Percentiles rank a stretch among this genome's conserved stretches.
Conservation (phyloP, 2,888 invertebrate genomes). For the Catocala nupta region DNA sequence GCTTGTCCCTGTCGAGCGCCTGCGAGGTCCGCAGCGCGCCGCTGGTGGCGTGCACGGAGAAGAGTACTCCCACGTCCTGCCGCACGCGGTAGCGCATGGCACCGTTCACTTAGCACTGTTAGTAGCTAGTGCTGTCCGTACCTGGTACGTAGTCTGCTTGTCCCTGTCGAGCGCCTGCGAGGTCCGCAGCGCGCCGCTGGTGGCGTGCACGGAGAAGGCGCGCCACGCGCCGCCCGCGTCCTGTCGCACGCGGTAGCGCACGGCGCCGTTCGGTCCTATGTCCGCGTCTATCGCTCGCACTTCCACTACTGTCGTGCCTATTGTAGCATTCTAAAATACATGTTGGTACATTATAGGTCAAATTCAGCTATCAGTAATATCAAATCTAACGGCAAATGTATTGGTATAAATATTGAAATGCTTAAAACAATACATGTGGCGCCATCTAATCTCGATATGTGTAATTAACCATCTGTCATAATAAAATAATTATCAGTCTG, state of each 20-base stretch:
- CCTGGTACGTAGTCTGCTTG: conserved; percentile 95
- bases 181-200: conserved; percentile 92
- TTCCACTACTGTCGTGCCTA: conserved; percentile 93
- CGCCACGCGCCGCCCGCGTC: conserved; percentile 94
- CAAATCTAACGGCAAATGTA: no score
- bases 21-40: conserved; percentile 92
- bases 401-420: no score
- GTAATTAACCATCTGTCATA: no score
- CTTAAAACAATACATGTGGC: no score
- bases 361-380: no score
- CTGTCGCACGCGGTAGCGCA: conserved; percentile 93
- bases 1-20: conserved; percentile 93
- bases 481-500: no score
- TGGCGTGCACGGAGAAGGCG: conserved; percentile 93
- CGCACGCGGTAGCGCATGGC: conserved; percentile 94
- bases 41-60: conserved; percentile 92
- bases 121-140: conserved; percentile 61
- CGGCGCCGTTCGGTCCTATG: conserved; percentile 95
- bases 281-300: conserved; percentile 96
- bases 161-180: conserved; percentile 92
- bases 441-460: no score
- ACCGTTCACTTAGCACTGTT: conserved; percentile 87
- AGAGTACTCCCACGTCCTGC: conserved; percentile 92
- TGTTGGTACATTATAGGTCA: neutral
- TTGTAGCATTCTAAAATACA: conserved; percentile 91